Base-by-base conservation (phyloP, 2,888 invertebrate genomes). In the Cheilosia scutellata region DNA sequence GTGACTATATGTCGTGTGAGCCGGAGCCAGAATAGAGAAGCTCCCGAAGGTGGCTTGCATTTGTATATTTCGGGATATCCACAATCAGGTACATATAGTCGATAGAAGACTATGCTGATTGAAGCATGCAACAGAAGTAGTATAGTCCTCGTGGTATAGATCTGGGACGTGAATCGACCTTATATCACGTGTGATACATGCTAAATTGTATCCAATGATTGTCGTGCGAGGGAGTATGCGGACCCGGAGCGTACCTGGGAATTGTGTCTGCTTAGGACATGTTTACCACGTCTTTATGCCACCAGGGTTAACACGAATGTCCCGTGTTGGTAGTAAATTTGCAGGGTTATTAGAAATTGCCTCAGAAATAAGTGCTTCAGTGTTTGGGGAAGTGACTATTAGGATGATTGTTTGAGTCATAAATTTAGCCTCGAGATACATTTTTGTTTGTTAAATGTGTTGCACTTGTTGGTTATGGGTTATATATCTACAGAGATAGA, bases 111-210 rank as follows among this genome's bases (percentile, higher is more conserved):
- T 11, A 58, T 72, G 31, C 71, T 80, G 76, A 82, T 82, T 76
- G 82, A 49, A 80, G 70, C 29, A 63, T 13, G 44, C 53, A 49
- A 37, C 37, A 47, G 63, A 40, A 47, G 65, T 44, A 27, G 27
- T 20, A 20, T 65, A 31, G 31, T 47, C 27, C 47, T 51, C 13
- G 27, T 44, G 20, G 29, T 16, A 55, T 58, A 77, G 55, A 62
- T 60, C 80, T 60, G 49, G 53, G 40, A 86, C 77, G 82, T 82
- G 82, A 58, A 72, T 51, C 37, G 72, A 72, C 62, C 72, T 57
- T 33, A n/a, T 27, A 66, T 72, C 82, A 86, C 80, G 86, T 82
- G 76, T 76, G 57, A 62, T 72, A 77, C 86, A 76, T 86, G 72
- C 66, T 66, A 76, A 86, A 75, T 68, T 82, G 57, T 62, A 72